Base-by-base conservation (phyloP, 1,140 invertebrate genomes). In the Temnothorax longispinosus region DNA sequence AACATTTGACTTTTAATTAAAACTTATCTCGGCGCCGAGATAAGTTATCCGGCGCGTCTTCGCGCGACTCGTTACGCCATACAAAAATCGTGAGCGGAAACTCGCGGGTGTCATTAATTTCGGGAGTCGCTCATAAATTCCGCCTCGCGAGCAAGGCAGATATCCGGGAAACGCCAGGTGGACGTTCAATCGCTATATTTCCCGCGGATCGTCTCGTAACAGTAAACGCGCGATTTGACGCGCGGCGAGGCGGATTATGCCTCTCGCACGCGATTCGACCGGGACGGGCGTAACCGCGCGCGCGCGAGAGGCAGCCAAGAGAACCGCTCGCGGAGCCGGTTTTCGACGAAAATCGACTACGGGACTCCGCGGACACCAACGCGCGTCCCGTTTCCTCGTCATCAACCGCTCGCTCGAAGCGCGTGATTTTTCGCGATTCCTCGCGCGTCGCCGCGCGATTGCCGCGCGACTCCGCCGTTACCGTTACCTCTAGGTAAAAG, bases 381-480 rank as follows among this genome's bases (percentile, higher is more conserved):
- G 15, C 38, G 58, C 54, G 41, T 54, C 69, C 72, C 65, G 72
- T 88, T 89, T 88, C 69, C 32, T 75, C 60, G 54, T 15, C 32
- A 32, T 77, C 67, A 76, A n/a, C 44, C 60, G 71, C 60, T 15
- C 74, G 71, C 64, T 41, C 35, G 64, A 38, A 71, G 58, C 60
- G 50, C 52, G 60, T 35, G 65, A 81, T 86, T 89, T 89, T 89
- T 89, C 77, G 13, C 77, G 47, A 52, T 80, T 80, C 35, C 62
- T 52, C 32, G 44, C 76, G 60, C 13, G 75, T 62, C 38, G 27
- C 1, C 27, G 27, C 27, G 27, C 27, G 27, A 27, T 1, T 27
- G 27, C 27, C 27, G 27, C 27, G 27, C 27, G 27, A 27, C 27
- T 27, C 67, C 77, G 84, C 77, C 87, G 88, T 89, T 87, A 81